Evolutionary conservation across 2,113 vertebrate species (phyloP).

Genomic region (Anhinga rufa): DNA sequence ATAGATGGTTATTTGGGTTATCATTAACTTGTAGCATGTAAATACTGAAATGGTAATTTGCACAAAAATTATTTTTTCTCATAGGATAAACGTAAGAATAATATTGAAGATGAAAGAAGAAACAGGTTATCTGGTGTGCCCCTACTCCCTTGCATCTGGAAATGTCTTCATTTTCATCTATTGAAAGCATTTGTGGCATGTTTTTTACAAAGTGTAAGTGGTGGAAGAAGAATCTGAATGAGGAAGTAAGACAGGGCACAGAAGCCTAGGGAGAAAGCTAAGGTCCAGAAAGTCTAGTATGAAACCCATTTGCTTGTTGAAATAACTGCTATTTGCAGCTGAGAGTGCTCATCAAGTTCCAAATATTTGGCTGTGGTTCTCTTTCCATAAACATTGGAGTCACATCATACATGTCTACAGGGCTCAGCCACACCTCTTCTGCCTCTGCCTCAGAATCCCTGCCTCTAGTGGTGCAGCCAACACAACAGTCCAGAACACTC

Average conservation of each 20-base stretch:
- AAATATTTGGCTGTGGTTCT: background rate
- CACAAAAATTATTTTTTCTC: background rate
- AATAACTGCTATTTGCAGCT: constrained; percentile 26
- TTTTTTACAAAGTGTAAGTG: background rate
- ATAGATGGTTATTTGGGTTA: background rate
- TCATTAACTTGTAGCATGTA: background rate
- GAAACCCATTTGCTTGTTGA: background rate
- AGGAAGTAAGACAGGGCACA: background rate
- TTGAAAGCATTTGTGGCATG: background rate
- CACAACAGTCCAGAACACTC: background rate
- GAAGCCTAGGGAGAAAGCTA: background rate
- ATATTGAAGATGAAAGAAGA: background rate
- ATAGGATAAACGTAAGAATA: background rate
- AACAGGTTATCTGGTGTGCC: background rate
- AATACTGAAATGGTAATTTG: background rate
- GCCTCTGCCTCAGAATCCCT: background rate
- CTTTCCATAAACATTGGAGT: constrained; percentile 53
- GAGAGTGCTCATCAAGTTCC: constrained; percentile 26
- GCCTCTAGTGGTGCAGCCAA: background rate
- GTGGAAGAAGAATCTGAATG: background rate
- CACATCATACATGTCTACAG: constrained; percentile 20
- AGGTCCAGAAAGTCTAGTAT: background rate
- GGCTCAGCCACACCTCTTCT: constrained; percentile 26
- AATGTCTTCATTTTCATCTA: background rate
- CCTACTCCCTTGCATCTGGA: background rate